Base-by-base conservation (phyloP, 1,140 invertebrate species). In the Heliconius melpomene region DNA sequence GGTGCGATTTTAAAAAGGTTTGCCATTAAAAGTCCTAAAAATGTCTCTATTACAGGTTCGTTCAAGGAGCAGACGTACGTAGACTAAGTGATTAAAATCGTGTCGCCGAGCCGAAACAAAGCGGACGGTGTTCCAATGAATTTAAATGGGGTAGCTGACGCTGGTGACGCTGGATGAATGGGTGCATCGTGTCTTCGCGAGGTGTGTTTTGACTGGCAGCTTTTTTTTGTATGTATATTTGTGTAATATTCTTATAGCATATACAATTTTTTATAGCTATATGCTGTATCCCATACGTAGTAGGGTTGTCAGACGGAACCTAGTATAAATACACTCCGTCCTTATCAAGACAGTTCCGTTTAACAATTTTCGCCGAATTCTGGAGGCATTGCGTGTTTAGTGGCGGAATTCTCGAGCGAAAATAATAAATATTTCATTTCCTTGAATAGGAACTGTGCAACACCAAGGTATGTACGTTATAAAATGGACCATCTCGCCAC, bases 71-170 rank as follows among this genome's bases (percentile, higher is more conserved):
- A 77, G 80, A 79, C 82, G 57, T 52, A 79, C 82, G 57, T 20
- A 52, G 75, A 46, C 87, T 92, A 90, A 91, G 91, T 91, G 88
- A 92, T 92, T 92, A 91, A 89, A 91, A 88, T 90, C 84, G 83
- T 84, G 84, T 86, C 81, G 83, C 83, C 84, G 86, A 83, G 73
- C 75, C 52, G 79, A 85, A 82, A 92, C 89, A 92, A 92, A 90
- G 88, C 79, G 75, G 79, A 79, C 84, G 87, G 86, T 86, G 89
- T 90, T 85, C 84, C 86, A 89, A 92, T 91, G 90, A 91, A 91
- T 92, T 91, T 90, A 89, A 92, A 92, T 91, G 85, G 77, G 81
- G 72, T 40, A 72, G 52, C 54, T 60, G 54, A 52, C 16, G 50
- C 50, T 20, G 50, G 18, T 18, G 40, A 11, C 40, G 2, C 11